Percentiles rank a stretch among this genome's conserved stretches.
Evolutionary conservation across 2,888 invertebrate species (phyloP).

Genomic region (Limnephilus auricula): DNA sequence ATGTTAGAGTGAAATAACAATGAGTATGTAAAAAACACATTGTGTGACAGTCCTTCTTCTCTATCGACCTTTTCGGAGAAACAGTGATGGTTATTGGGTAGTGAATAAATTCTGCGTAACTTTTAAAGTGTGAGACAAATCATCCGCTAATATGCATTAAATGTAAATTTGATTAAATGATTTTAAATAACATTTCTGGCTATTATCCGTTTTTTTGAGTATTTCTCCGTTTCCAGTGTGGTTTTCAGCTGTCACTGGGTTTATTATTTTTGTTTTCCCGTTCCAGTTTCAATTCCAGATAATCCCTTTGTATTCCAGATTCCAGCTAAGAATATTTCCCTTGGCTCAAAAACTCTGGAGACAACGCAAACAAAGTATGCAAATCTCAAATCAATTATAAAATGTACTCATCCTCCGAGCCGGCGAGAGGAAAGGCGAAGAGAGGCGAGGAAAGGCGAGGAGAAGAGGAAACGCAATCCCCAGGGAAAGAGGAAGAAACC

Average conservation of each 20-base stretch:
- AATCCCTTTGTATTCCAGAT: slow-evolving; percentile 44
- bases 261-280: slow-evolving; percentile 34
- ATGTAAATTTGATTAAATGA: neutral
- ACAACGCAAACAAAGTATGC: slow-evolving; percentile 64
- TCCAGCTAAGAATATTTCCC: slow-evolving; percentile 56
- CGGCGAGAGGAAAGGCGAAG: neutral
- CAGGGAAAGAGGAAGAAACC: slow-evolving; percentile 33
- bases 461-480: slow-evolving; percentile 27
- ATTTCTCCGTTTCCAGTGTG: slow-evolving; percentile 37
- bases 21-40: no score
- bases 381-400: slow-evolving; percentile 65
- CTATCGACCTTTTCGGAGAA: neutral
- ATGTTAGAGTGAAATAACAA: no score
- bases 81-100: neutral
- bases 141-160: neutral
- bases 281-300: slow-evolving; percentile 9
- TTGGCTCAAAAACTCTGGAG: slow-evolving; percentile 50
- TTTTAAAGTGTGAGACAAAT: neutral
- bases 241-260: slow-evolving; percentile 43
- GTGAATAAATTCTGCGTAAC: neutral
- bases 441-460: neutral
- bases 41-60: no score
- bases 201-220: neutral
- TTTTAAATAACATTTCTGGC: neutral
- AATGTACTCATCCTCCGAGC: slow-evolving; percentile 61